A percentile compares a stretch with the other conserved stretches of the same genome.
These are phyloP conservation scores for Sisyra nigra DNA, from an alignment of 2,888 invertebrate species.

Conservation along the genomic window DNA sequence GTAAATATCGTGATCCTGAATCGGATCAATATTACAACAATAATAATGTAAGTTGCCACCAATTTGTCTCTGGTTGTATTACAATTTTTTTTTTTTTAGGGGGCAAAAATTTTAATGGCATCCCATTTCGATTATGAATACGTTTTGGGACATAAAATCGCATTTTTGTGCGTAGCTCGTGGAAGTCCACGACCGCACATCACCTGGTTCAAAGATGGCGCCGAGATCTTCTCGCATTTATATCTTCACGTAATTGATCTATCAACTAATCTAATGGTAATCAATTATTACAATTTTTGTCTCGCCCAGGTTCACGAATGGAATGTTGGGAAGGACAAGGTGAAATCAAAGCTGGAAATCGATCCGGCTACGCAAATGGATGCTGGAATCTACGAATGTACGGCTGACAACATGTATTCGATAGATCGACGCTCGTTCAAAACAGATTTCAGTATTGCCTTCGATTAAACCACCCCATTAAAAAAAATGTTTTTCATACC, in stretches of 20 bases:
- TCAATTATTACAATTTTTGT: constrained; percentile 11
- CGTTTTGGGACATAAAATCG: constrained; percentile 85
- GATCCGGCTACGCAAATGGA: constrained; percentile 94
- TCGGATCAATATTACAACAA: constrained; percentile 85
- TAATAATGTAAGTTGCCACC: constrained; percentile 52
- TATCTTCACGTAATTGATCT: constrained; percentile 61
- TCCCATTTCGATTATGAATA: constrained; percentile 91
- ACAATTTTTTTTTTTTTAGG: no score
- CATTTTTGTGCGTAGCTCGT: constrained; percentile 79
- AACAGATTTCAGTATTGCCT: constrained; percentile 82
- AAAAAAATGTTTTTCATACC: neutral
- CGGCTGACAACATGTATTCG: constrained; percentile 86
- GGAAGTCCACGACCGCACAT: constrained; percentile 83
- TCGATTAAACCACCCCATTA: constrained; percentile 52
- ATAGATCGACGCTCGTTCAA: constrained; percentile 83
- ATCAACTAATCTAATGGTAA: neutral
- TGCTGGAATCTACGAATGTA: constrained; percentile 88
- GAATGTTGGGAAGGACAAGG: constrained; percentile 63
- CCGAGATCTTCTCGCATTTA: constrained; percentile 78
- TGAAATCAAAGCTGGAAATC: constrained; percentile 86
- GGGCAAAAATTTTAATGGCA: constrained; percentile 74
- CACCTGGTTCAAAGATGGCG: constrained; percentile 92
- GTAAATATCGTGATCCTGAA: constrained; percentile 78
- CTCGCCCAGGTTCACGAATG: constrained; percentile 92
- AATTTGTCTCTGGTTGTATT: no score